A percentile compares a stretch with the other conserved stretches of the same genome.
phyloP scores from a whole-genome alignment of 2,113 vertebrate species.

The Corapipo altera region DNA sequence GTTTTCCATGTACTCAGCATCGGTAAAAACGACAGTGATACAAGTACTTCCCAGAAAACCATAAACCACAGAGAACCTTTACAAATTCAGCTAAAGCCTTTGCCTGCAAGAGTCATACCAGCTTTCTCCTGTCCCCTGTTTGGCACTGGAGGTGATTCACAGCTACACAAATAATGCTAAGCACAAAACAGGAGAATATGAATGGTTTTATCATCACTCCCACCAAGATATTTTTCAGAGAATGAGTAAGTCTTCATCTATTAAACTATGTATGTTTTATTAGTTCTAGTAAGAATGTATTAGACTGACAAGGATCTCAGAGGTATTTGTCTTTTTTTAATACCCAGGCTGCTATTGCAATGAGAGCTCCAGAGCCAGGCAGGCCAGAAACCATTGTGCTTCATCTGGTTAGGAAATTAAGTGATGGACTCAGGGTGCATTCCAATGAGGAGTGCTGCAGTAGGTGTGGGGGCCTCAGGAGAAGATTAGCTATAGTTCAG shows the following conservation, averaged over 20 bases:
- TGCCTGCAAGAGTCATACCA: neutral
- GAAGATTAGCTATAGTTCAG: neutral
- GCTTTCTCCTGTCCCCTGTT: neutral
- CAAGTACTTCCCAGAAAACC: neutral
- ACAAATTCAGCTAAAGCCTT: neutral
- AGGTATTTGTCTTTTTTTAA: slow-evolving; percentile 43
- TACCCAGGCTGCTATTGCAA: neutral
- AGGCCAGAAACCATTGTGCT: neutral
- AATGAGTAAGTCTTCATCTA: slow-evolving; percentile 30
- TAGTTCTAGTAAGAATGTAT: slow-evolving; percentile 26
- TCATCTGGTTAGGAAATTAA: slow-evolving; percentile 47
- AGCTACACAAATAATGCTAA: neutral
- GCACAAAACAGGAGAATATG: neutral
- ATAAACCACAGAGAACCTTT: neutral
- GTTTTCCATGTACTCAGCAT: neutral
- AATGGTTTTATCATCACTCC: neutral
- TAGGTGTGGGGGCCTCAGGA: neutral
- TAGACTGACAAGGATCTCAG: slow-evolving; percentile 27
- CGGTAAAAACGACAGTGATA: neutral
- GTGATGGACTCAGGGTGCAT: neutral
- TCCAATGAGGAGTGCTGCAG: neutral
- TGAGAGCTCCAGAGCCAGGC: neutral
- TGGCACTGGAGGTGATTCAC: neutral
- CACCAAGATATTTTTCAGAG: slow-evolving; percentile 5
- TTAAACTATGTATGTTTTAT: slow-evolving; percentile 10